Evolutionary conservation across 2,888 invertebrate genomes (phyloP).

Genomic region (Aleiodes leptofemur): DNA sequence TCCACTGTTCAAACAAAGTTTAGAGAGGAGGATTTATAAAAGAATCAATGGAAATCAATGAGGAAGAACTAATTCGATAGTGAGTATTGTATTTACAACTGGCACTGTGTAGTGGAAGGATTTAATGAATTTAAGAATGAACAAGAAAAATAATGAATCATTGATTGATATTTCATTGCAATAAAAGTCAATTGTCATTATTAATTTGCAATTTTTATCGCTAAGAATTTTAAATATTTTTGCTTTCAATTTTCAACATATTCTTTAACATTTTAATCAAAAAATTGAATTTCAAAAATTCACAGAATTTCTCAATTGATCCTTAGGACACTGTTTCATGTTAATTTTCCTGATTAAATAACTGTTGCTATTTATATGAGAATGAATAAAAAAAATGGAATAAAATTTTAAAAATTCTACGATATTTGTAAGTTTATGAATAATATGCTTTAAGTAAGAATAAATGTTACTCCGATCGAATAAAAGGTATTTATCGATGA

Average conservation of each 20-base stretch:
- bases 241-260: background rate
- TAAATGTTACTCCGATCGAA: slow-evolving; percentile 75
- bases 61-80: slow-evolving; percentile 36
- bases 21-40: background rate
- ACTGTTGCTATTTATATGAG: slow-evolving; percentile 69
- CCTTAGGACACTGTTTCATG: slow-evolving; percentile 8
- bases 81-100: slow-evolving; percentile 66
- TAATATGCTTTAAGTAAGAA: slow-evolving; percentile 73
- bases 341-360: slow-evolving; percentile 21
- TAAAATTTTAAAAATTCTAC: slow-evolving; percentile 64
- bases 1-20: slow-evolving; percentile 23
- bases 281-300: background rate
- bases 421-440: slow-evolving; percentile 71
- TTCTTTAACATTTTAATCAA: background rate
- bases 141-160: slow-evolving; percentile 57
- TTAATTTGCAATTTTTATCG: slow-evolving; percentile 42
- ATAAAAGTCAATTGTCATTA: slow-evolving; percentile 60
- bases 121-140: slow-evolving; percentile 51
- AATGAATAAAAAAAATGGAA: slow-evolving; percentile 8
- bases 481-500: slow-evolving; percentile 75
- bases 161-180: slow-evolving; percentile 52
- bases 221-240: slow-evolving; percentile 16
- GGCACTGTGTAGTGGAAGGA: slow-evolving; percentile 73
- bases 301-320: background rate
- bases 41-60: slow-evolving; percentile 35